Evolutionary conservation across 1,140 invertebrate species (phyloP).

Genomic region (Diprion similis): DNA sequence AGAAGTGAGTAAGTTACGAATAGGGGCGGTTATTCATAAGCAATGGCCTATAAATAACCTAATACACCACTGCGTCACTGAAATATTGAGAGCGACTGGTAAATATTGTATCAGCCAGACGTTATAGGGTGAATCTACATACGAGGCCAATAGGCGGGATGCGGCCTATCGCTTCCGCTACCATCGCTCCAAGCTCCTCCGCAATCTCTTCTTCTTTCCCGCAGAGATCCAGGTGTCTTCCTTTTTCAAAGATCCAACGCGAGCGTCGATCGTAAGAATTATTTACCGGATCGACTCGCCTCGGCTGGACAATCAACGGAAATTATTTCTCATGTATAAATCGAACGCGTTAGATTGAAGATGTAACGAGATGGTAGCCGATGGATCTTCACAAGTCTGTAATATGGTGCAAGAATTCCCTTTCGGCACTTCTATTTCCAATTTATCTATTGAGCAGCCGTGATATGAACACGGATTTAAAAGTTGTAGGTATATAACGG

Average conservation of each 20-base stretch:
- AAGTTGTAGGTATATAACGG: too few species aligned
- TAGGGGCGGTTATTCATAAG: constrained; percentile 49
- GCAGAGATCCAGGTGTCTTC: neutral
- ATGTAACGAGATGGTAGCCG: too few species aligned
- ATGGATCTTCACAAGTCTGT: neutral
- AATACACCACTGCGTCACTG: constrained; percentile 34
- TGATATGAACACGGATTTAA: too few species aligned
- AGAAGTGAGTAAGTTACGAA: constrained; percentile 11
- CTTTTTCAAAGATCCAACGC: neutral
- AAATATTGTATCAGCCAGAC: constrained; percentile 40
- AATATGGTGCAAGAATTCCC: neutral
- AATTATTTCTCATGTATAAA: neutral
- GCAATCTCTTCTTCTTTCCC: neutral
- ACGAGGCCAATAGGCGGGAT: neutral
- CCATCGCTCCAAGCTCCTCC: neutral
- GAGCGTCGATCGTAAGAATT: neutral
- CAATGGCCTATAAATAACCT: constrained; percentile 48
- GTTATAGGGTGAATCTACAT: constrained; percentile 3
- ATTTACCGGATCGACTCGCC: neutral
- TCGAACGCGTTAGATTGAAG: neutral
- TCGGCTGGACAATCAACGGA: neutral
- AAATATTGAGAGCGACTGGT: constrained; percentile 45
- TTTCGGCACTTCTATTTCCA: neutral
- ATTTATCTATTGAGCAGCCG: too few species aligned
- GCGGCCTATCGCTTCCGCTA: neutral